phyloP scores from a whole-genome alignment of 2,888 invertebrate genomes.

The Platypus cylindrus region DNA sequence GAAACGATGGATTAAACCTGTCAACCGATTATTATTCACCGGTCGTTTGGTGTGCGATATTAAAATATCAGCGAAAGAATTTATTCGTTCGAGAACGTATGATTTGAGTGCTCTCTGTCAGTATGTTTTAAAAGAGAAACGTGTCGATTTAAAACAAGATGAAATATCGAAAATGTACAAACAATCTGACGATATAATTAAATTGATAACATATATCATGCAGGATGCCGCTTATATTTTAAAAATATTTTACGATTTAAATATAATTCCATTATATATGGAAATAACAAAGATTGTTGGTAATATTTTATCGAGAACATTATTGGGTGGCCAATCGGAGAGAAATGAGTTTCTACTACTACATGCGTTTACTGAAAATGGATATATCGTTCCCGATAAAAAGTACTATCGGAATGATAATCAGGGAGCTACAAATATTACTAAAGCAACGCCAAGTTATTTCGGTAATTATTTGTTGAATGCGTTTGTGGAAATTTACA shows the following conservation, averaged over 20 bases:
- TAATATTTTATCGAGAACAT: slow-evolving; percentile 81
- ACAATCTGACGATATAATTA: slow-evolving; percentile 51
- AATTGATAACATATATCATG: slow-evolving; percentile 70
- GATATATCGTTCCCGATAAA: slow-evolving; percentile 91
- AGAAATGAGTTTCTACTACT: slow-evolving; percentile 90
- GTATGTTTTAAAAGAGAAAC: slow-evolving; percentile 47
- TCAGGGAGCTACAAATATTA: slow-evolving; percentile 32
- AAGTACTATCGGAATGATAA: slow-evolving; percentile 16
- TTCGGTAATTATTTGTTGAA: slow-evolving; percentile 31
- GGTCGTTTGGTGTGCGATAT: slow-evolving; percentile 89
- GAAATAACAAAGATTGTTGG: slow-evolving; percentile 97
- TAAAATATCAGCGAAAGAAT: slow-evolving; percentile 77
- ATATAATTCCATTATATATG: slow-evolving; percentile 82
- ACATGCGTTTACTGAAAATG: slow-evolving; percentile 88
- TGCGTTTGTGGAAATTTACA: too few relatives aligned
- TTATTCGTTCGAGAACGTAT: slow-evolving; percentile 82
- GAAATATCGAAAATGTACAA: slow-evolving; percentile 58
- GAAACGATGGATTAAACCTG: slow-evolving; percentile 41
- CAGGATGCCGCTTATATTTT: slow-evolving; percentile 72
- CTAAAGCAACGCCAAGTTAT: slow-evolving; percentile 72
- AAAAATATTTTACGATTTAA: slow-evolving; percentile 82
- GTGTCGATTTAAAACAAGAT: slow-evolving; percentile 54
- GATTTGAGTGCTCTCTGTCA: slow-evolving; percentile 74
- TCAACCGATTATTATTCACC: slow-evolving; percentile 36
- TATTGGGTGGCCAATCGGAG: slow-evolving; percentile 89